Evolutionary conservation across 2,888 invertebrate genomes (phyloP), one percentile per base, ranked within the genome.

Genomic region (Leptinotarsa tumamoca): DNA sequence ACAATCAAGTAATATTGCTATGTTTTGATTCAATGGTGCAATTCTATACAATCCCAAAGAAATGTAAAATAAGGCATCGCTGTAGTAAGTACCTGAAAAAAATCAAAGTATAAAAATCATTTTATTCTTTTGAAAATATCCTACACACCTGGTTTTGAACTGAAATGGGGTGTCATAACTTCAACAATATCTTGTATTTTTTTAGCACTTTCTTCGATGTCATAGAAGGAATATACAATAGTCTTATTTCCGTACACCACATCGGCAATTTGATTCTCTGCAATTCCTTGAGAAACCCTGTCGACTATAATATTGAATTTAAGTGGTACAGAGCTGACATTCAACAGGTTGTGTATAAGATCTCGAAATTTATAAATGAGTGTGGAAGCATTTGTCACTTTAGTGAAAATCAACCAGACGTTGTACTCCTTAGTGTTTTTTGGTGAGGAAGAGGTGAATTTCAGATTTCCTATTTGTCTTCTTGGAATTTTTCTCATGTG

Each of bases 11-110:
- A 95, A 91, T 78, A 94, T 91, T 18, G 93, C 92, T 79, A 89
- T 88, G 43, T 91, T 89, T 84, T 95, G 91, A 70, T 90, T 86
- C 3, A 83, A 76, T 15, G 93, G 92, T 61, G 94, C 92, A 68
- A 95, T 91, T 82, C 91, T 90, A 86, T 95, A 93, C 43, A 95
- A 86, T 2, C 93, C 94, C 69, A 95, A 89, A 0, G 95, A 95
- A 49, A 95, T 87, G 86, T 94, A 95, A 88, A 95, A 96, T 33
- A 95, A 88, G 1, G 94, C 92, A 87, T 95, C 94, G 81, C 93
- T 93, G 86, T 95, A 96, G 84, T 95, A 95, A 4, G 93, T 91
- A 72, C 92, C 93, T 90, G 84, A 76, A 84, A 84, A 70, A 33
- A 50, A 17, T 13, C 18, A 27, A 68, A 21, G 14, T 17, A 52